phyloP scores from a whole-genome alignment of 2,113 vertebrate species.

The Vulpes ferrilata region DNA sequence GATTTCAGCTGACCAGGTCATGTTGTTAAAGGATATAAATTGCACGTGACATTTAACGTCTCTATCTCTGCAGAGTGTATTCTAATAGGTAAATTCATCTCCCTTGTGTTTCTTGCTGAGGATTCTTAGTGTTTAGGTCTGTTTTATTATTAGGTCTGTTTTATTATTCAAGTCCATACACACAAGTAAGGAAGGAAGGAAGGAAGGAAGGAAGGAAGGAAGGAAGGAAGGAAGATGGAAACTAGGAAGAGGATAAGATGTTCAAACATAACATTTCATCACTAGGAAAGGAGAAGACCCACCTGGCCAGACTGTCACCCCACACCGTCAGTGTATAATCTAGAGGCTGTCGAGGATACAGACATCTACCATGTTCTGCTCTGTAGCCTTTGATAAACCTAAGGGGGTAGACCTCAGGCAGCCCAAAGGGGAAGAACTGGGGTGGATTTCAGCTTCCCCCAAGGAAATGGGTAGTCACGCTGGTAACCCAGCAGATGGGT shows the following conservation, averaged over 20 bases:
- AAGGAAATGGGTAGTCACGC: background rate
- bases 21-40: slow-evolving; percentile 62
- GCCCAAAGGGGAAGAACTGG: background rate
- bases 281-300: background rate
- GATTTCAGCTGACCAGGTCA: slow-evolving; percentile 44
- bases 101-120: slow-evolving; percentile 44
- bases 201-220: no score
- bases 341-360: background rate
- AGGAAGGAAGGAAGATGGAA: background rate
- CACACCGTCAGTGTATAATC: background rate
- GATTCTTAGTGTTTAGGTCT: background rate
- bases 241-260: slow-evolving; percentile 7
- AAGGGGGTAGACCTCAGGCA: background rate
- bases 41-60: slow-evolving; percentile 65
- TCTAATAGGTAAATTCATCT: slow-evolving; percentile 71
- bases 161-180: slow-evolving; percentile 66
- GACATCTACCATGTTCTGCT: background rate
- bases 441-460: background rate
- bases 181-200: background rate
- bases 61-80: slow-evolving; percentile 58
- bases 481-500: background rate
- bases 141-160: slow-evolving; percentile 54
- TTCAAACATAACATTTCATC: background rate
- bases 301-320: background rate
- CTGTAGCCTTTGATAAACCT: background rate